Base-by-base conservation (phyloP, 2,797 vertebrate genomes). In the Labeo calbasu region DNA sequence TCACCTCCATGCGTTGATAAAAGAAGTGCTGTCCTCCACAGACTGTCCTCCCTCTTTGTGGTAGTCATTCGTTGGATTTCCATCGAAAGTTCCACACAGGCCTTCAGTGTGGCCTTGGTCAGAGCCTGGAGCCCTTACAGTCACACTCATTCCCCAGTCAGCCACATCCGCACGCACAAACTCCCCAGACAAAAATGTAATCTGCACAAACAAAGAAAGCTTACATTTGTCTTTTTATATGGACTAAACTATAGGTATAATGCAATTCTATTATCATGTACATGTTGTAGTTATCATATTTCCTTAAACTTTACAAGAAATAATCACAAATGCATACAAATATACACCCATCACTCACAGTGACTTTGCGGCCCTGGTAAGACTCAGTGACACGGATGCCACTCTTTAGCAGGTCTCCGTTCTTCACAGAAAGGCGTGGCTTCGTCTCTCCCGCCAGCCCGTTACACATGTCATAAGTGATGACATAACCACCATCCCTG, bases 331-430 rank as follows among this genome's bases (percentile, higher is more conserved):
- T 25, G 21, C 32, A 57, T 40, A 40, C 5, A 21, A 53, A 32
- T 73, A 28, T n/a, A 55, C 19, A 75, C 11, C 3, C 19, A 55
- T 6, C 28, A 93, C 96, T 92, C 94, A 98, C 96, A 4, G 96
- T 99, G 89, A 99, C 91, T 96, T 99, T 98, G 90, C 96, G 96
- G 88, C 97, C 96, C 82, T 95, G 94, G 0, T 95, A 96, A 63
- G 96, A 92, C 91, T 96, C 93, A 2, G 94, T 94, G 89, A 89
- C 0, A 78, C 36, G 89, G 88, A 1, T 93, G 86, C 0, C 76
- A 0, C 84, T 87, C 51, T 85, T 80, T 53, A 85, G 84, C 0
- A 89, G 71, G 89, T 81, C 83, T 79, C 86, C 63, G 23, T 77
- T 95, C 91, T 84, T 95, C 72, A 97, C 6, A 1, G 86, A 88